Conservation (phyloP, 2,888 invertebrate species). For the Octodonta nipae region DNA sequence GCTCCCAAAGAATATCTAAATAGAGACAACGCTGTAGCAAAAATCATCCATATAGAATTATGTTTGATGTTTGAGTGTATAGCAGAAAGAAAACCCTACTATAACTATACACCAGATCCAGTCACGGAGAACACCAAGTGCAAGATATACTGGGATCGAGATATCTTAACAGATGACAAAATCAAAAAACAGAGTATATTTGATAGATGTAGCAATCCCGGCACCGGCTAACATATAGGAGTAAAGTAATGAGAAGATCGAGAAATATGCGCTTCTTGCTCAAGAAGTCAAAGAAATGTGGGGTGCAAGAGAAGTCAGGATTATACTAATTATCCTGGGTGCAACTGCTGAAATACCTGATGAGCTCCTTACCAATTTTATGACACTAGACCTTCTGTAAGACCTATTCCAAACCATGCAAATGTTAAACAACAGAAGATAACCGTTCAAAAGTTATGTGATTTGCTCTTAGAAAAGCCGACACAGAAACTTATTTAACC, state of each 20-base stretch:
- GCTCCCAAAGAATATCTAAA: background rate
- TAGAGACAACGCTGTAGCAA: background rate
- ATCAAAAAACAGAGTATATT: background rate
- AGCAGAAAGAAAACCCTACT: background rate
- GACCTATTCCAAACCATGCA: background rate
- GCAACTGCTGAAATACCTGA: background rate
- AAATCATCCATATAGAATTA: background rate
- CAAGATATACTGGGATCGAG: background rate
- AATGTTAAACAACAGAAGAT: too few relatives aligned
- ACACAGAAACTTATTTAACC: too few relatives aligned
- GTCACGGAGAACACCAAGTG: conserved; percentile 1
- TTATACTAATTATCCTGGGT: background rate
- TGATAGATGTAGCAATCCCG: background rate
- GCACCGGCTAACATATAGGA: background rate
- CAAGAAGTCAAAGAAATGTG: background rate
- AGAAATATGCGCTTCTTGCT: background rate
- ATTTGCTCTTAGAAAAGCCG: too few relatives aligned
- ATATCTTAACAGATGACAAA: conserved; percentile 1
- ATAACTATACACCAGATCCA: conserved; percentile 1
- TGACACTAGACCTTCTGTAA: background rate
- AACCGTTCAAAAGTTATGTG: too few relatives aligned
- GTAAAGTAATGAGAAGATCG: background rate
- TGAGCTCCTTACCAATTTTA: background rate
- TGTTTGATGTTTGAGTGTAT: background rate
- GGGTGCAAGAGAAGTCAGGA: too few relatives aligned